These are phyloP conservation scores for Paradisaea rubra DNA, from an alignment of 2,113 vertebrate species.

Conservation along the genomic window DNA sequence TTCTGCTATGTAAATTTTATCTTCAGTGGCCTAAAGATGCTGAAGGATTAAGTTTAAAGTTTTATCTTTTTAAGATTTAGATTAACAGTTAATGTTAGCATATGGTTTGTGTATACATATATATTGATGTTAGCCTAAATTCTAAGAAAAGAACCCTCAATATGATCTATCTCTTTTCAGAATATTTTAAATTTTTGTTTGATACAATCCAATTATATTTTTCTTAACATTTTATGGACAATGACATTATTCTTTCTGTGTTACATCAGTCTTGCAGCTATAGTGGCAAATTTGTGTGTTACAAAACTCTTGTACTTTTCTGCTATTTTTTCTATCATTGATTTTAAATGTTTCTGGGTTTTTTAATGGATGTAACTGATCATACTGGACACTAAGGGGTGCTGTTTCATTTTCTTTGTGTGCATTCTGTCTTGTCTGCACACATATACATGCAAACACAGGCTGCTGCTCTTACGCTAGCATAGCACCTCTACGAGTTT, in stretches of 20 bases:
- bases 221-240: background rate
- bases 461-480: background rate
- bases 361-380: background rate
- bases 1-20: background rate
- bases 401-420: constrained; percentile 8
- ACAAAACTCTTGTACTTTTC: background rate
- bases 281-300: background rate
- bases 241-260: background rate
- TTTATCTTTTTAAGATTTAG: background rate
- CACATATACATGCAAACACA: rapidly evolving
- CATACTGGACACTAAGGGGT: background rate
- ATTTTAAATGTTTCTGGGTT: background rate
- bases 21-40: background rate
- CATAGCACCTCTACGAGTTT: background rate
- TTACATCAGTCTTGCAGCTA: background rate
- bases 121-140: background rate
- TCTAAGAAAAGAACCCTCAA: background rate
- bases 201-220: background rate
- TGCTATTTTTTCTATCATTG: background rate
- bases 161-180: background rate
- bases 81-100: background rate
- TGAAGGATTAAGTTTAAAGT: background rate
- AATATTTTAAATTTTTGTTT: background rate
- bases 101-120: background rate
- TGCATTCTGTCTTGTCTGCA: rapidly evolving